These are phyloP conservation scores for Netelia virgata DNA, from an alignment of 2,888 invertebrate genomes.

Conservation along the genomic window DNA sequence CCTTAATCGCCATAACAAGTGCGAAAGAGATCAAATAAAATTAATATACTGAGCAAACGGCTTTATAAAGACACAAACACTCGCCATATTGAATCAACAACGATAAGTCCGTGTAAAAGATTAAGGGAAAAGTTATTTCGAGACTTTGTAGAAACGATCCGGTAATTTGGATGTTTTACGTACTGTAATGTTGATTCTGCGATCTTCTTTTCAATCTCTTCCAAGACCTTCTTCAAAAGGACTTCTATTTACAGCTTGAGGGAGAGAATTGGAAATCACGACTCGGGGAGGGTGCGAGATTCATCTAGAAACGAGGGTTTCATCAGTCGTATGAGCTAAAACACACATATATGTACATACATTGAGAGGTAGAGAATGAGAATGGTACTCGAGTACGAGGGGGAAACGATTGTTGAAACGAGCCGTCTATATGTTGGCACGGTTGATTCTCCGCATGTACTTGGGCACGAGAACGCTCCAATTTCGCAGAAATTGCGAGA, in stretches of 20 bases:
- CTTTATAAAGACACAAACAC: no score
- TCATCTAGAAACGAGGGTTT: constrained; percentile 28
- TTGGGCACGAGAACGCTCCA: constrained; percentile 48
- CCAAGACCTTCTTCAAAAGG: not conserved
- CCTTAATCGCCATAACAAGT: no score
- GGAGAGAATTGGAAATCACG: constrained; percentile 13
- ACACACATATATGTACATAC: not conserved
- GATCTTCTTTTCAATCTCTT: not conserved
- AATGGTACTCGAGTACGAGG: constrained; percentile 63
- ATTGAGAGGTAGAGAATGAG: constrained; percentile 77
- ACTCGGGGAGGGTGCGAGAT: constrained; percentile 7
- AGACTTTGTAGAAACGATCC: not conserved
- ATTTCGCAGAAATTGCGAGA: constrained; percentile 65
- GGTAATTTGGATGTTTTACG: not conserved
- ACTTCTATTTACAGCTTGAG: constrained; percentile 20
- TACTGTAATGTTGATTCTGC: not conserved
- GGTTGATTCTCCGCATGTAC: constrained; percentile 21
- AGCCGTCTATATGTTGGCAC: not conserved
- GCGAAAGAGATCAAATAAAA: no score
- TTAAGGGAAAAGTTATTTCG: not conserved
- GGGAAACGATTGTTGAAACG: constrained; percentile 52
- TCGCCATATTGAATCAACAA: no score
- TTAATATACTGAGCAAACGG: no score
- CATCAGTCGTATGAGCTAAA: constrained; percentile 40
- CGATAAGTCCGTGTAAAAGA: no score